Base-by-base conservation (phyloP, 2,888 invertebrate genomes). In the Metalampra italica region DNA sequence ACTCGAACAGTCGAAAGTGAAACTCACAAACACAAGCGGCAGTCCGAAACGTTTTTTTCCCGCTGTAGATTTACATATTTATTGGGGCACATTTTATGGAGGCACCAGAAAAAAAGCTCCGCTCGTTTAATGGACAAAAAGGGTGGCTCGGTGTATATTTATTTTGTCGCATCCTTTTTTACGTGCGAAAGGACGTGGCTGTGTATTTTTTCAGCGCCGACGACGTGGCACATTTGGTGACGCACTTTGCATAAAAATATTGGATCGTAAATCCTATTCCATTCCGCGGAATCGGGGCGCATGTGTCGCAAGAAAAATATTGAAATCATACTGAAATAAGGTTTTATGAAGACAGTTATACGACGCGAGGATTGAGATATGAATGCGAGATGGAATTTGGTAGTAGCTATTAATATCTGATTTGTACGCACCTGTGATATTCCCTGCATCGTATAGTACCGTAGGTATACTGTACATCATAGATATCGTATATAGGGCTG, bases 161-260 rank as follows among this genome's bases (percentile, higher is more conserved):
- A 89, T 89, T 85, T 75, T 88, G 88, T 84, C 87, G 83, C 86
- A 86, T 87, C 88, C 85, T 84, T 89, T 80, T 89, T 89, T 87
- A 86, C 82, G 84, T 79, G 82, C 81, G 64, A 83, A 81, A 84
- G 84, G 83, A 84, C 85, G 79, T 75, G 71, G 72, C 73, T 76
- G 77, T 76, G 75, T 78, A 75, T 82, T 85, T 88, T 84, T 85
- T 80, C 82, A 75, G 68, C 64, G 75, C 71, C 73, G 69, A 72
- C 76, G 71, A 72, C 76, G 71, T 68, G 70, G 72, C 82, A 88
- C 89, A 89, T 89, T 89, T 88, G 89, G 88, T 82, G 82, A 84
- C 83, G 80, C 77, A 80, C 87, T 88, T 86, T 86, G 86, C 85
- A 88, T 88, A 83, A 88, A 89, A 86, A 88, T 89, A 88, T 86